phyloP scores from a whole-genome alignment of 2,113 vertebrate species.

The Stercorarius parasiticus region DNA sequence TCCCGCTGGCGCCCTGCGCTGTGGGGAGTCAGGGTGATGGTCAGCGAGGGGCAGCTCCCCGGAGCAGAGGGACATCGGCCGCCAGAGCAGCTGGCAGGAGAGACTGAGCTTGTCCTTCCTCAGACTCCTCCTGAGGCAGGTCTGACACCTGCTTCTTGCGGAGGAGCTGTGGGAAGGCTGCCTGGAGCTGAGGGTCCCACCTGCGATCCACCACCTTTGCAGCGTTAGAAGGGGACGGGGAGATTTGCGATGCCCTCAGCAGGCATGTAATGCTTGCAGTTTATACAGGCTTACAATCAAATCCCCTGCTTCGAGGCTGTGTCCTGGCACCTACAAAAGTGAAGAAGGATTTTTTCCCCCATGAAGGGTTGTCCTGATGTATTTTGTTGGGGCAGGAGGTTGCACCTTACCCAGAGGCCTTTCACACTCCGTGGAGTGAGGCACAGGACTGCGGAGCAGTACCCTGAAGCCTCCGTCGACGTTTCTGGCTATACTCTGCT shows the following conservation, averaged over 20 bases:
- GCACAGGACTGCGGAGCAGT: neutral
- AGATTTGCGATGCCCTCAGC: neutral
- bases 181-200: accelerated
- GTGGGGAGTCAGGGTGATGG: neutral
- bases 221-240: neutral
- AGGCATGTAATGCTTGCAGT: neutral
- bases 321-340: neutral
- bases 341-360: neutral
- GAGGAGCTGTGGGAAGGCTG: neutral
- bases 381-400: neutral
- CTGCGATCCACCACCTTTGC: neutral
- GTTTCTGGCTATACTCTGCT: neutral
- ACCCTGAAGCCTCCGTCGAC: neutral
- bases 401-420: neutral
- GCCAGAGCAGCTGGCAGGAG: neutral
- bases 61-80: neutral
- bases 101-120: neutral
- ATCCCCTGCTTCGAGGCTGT: neutral
- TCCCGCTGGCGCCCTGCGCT: neutral
- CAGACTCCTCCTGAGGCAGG: neutral
- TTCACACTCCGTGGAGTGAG: accelerated
- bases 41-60: neutral
- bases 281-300: neutral
- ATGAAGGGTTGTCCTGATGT: neutral
- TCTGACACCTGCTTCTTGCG: neutral